phyloP scores from a whole-genome alignment of 1,140 invertebrate species.

The Drosophila insularis region DNA sequence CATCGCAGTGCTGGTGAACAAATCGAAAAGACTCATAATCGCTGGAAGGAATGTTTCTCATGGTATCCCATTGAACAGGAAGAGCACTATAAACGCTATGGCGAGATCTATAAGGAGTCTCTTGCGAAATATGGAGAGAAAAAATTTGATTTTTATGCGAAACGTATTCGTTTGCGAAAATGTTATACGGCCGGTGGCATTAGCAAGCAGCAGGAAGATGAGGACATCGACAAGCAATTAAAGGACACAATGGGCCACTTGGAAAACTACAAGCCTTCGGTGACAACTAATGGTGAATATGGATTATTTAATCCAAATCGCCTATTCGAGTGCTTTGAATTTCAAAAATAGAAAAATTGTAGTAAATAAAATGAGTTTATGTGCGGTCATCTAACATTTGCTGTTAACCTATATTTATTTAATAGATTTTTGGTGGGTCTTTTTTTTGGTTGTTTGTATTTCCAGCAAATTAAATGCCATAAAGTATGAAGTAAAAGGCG shows the following conservation, averaged over 20 bases:
- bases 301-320: conserved; percentile 32
- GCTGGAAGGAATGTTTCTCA: conserved; percentile 5
- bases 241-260: conserved; percentile 32
- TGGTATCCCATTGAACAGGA: conserved; percentile 40
- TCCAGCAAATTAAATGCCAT: conserved; percentile 65
- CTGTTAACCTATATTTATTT: conserved; percentile 20
- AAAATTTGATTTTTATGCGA: conserved; percentile 32
- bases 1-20: conserved; percentile 3
- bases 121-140: conserved; percentile 23
- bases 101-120: conserved; percentile 33
- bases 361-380: not conserved
- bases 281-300: conserved; percentile 45
- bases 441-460: conserved; percentile 21
- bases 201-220: not conserved
- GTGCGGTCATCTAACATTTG: not conserved
- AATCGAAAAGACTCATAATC: not conserved
- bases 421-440: conserved; percentile 42
- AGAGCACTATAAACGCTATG: conserved; percentile 22
- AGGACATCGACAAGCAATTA: not conserved
- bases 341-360: not conserved
- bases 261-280: conserved; percentile 12
- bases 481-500: conserved; percentile 46
- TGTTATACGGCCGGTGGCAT: not conserved
- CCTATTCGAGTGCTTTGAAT: conserved; percentile 2
- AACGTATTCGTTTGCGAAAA: conserved; percentile 10